Base-by-base conservation (phyloP, 1,140 invertebrate genomes). In the Cardiocondyla obscurior region DNA sequence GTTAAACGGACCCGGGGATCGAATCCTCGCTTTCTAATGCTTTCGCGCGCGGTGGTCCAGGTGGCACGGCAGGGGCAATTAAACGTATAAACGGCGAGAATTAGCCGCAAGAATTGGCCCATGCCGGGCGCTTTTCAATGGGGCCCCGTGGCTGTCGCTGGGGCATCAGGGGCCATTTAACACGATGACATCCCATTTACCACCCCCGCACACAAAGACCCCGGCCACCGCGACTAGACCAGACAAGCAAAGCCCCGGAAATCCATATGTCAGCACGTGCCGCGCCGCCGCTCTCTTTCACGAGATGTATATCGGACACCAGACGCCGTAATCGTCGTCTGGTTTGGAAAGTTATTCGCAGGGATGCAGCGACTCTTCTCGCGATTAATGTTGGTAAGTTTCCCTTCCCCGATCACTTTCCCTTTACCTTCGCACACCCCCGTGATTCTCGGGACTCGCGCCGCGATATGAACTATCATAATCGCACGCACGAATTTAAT, bases 131-230 rank as follows among this genome's bases (percentile, higher is more conserved):
- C 51, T n/a, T 65, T 72, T 89, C 84, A 88, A 89, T 89, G 51
- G 81, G 81, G n/a, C n/a, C n/a, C 85, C 64, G 55, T 25, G 36
- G n/a, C 69, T 19, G 65, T 46, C 44, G 44, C 64, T 42, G 39
- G 83, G 57, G 64, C 82, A 88, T 89, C 84, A 86, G 83, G 57
- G 83, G 83, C 90, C 89, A 85, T 89, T 92, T 93, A 88, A 88
- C 87, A 89, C 87, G 87, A 88, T 89, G 87, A 89, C 87, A 89
- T 62, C 65, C 87, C 86, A 89, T 89, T 89, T 88, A 86, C 87
- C 86, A 89, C 87, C 87, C 87, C 84, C 87, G 81, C 86, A 86
- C 86, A 86, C 85, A 81, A 83, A 85, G 84, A 76, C 83, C 70
- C 22, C 72, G 33, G 83, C n/a, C n/a, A 3, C 33, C 58, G 30